These are phyloP conservation scores for Macrophya alboannulata DNA, from an alignment of 2,888 invertebrate genomes.

Conservation along the genomic window DNA sequence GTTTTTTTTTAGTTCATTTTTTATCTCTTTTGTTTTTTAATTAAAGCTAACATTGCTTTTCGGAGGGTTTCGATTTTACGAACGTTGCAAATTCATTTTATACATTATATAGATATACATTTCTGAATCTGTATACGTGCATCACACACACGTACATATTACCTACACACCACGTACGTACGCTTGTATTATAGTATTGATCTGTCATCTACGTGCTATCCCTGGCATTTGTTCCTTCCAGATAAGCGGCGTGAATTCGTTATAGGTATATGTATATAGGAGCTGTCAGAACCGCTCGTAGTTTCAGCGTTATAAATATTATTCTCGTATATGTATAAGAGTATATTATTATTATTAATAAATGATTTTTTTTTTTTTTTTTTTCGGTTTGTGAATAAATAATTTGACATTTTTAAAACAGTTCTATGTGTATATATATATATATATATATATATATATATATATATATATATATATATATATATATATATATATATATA, in stretches of 20 bases:
- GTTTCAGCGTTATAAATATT: no score
- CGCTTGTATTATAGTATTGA: conserved; percentile 21
- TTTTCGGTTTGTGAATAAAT: no score
- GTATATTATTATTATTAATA: no score
- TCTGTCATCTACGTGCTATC: conserved; percentile 39
- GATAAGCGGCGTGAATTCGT: background rate
- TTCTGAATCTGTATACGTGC: background rate
- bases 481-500: no score
- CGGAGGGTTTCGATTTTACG: background rate
- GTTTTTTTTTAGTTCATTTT: background rate
- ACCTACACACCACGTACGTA: no score
- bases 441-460: no score
- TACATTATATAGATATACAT: no score
- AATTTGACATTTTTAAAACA: no score
- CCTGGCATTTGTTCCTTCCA: conserved; percentile 25
- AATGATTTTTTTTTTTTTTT: no score
- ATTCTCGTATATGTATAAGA: background rate
- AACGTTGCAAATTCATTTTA: background rate
- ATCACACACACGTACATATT: background rate
- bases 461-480: no score
- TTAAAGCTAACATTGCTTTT: background rate
- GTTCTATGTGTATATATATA: no score
- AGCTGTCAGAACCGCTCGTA: conserved; percentile 26
- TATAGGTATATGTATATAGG: no score
- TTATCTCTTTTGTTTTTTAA: background rate